Evolutionary conservation across 2,888 invertebrate genomes (phyloP), one percentile per base, ranked within the genome.

Genomic region (Hipparchia sbordonii): DNA sequence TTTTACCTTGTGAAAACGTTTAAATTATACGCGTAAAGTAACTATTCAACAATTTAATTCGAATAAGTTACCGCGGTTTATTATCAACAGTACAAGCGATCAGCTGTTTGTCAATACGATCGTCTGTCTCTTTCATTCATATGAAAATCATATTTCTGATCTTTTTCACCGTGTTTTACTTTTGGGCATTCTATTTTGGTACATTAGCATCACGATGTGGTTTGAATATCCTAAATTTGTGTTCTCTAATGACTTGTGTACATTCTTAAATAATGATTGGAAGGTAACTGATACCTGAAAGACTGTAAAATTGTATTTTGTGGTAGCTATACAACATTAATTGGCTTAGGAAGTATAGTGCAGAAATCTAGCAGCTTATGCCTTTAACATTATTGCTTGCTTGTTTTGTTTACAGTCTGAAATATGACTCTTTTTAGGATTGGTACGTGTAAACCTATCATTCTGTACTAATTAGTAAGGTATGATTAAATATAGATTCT

Each of bases 101-200:
- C 92, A 92, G 93, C 91, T 92, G 92, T 90, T 92, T 92, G 90
- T 92, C 92, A 91, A 90, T 89, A 90, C 81, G 80, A 76, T 82
- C 81, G 77, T 78, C 74, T 78, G 71, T 93, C 93, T 86, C 89
- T 77, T 79, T 92, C 87, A 70, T 86, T 83, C 92, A 74, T 77
- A 78, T 73, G 70, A 76, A 76, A 69, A 77, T 81, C 83, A 78
- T 86, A 84, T 83, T 84, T 79, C 87, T 83, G 84, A 80, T 88
- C 89, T 86, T 89, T 87, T 87, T 89, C 86, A 79, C 82, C 83
- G 84, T 82, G 83, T 88, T 87, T 89, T 90, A 86, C 89, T 92
- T 93, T 93, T 92, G 93, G 93, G 89, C 90, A 93, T 90, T 89
- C 93, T 93, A 93, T 93, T 93, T 93, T 91, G 82, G 92, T 91